Conservation (phyloP, 2,888 invertebrate species). For the Timandra comae region DNA sequence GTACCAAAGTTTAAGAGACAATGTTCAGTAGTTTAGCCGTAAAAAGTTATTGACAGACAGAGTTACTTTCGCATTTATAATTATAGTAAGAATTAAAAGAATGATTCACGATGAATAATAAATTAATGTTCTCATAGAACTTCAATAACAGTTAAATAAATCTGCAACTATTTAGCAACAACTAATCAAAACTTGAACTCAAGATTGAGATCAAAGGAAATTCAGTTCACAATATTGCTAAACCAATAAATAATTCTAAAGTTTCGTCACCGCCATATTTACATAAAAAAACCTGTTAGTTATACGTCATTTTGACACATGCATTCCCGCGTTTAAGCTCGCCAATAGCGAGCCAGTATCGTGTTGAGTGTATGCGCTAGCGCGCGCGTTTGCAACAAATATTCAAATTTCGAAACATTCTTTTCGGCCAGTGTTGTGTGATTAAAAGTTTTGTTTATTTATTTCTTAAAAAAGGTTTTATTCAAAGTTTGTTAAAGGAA, state of each 20-base stretch:
- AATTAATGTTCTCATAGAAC: too few species aligned
- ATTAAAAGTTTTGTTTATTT: slow-evolving; percentile 12
- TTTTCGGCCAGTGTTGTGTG: slow-evolving; percentile 14
- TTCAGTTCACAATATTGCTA: slow-evolving; percentile 27
- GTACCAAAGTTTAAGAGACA: too few species aligned
- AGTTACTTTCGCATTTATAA: too few species aligned
- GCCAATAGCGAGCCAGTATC: slow-evolving; percentile 55
- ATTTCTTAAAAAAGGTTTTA: slow-evolving; percentile 13
- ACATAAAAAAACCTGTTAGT: slow-evolving; percentile 33
- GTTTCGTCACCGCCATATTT: slow-evolving; percentile 29
- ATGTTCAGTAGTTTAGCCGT: too few species aligned
- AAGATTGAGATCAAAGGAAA: slow-evolving; percentile 36
- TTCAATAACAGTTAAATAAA: too few species aligned
- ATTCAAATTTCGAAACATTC: slow-evolving; percentile 22
- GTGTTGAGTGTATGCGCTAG: slow-evolving; percentile 36
- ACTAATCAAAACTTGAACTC: slow-evolving; percentile 19
- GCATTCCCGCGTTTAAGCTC: slow-evolving; percentile 53
- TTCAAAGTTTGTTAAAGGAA: slow-evolving; percentile 2
- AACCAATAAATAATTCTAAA: slow-evolving; percentile 19
- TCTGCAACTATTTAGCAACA: too few species aligned
- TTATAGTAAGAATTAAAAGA: too few species aligned
- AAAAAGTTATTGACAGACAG: too few species aligned
- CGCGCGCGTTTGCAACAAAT: slow-evolving; percentile 43
- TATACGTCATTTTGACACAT: slow-evolving; percentile 41
- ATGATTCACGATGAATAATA: too few species aligned